Evolutionary conservation across 2,888 invertebrate genomes (phyloP).

Genomic region (Pristionchus mayeri): DNA sequence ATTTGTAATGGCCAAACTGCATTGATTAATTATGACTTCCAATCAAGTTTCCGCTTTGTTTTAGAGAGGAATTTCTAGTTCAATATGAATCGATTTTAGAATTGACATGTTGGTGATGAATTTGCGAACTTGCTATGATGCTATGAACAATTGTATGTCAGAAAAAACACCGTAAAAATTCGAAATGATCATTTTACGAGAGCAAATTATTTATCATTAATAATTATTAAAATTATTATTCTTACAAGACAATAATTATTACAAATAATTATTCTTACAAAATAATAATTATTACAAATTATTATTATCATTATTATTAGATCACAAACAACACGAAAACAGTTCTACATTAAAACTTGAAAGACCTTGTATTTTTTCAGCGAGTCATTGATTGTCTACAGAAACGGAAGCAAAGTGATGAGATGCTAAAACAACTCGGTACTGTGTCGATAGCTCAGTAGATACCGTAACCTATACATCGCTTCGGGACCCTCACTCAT

Average conservation of each 20-base stretch:
- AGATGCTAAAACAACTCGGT: background rate
- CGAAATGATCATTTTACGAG: too few species aligned
- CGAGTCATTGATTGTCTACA: background rate
- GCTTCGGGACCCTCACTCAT: constrained; percentile 8
- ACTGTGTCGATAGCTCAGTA: background rate
- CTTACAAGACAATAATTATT: background rate
- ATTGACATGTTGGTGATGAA: too few species aligned
- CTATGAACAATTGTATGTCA: too few species aligned
- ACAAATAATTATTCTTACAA: background rate
- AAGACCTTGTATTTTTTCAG: constrained; percentile 14
- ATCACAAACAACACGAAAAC: background rate
- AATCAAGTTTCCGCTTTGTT: too few species aligned
- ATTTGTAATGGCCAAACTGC: too few species aligned
- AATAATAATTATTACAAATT: background rate
- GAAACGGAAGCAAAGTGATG: background rate
- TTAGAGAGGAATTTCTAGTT: too few species aligned
- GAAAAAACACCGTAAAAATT: too few species aligned
- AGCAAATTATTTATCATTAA: background rate
- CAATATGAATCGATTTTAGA: too few species aligned
- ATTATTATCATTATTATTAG: background rate
- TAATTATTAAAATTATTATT: background rate
- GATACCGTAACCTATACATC: background rate
- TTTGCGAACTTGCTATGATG: too few species aligned
- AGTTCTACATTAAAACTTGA: background rate
- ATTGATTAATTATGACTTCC: too few species aligned